These are phyloP conservation scores for Prunella strophiata DNA, from an alignment of 2,797 vertebrate genomes.

Conservation along the genomic window DNA sequence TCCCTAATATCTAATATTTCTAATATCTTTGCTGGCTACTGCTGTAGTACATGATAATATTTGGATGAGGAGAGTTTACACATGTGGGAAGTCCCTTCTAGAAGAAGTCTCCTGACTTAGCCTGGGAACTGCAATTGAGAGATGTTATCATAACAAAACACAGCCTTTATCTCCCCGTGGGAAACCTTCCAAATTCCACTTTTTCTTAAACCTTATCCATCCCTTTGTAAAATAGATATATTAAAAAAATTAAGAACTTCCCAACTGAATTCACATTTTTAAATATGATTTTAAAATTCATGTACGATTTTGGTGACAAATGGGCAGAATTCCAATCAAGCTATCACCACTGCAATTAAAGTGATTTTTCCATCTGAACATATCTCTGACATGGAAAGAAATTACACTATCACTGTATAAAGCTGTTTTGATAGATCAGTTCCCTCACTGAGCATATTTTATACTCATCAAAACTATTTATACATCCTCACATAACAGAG, in stretches of 20 bases:
- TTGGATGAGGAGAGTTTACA: slow-evolving; percentile 16
- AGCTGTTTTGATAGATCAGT: slow-evolving; percentile 62
- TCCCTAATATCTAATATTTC: neutral
- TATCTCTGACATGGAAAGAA: slow-evolving; percentile 28
- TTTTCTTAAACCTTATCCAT: neutral
- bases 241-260: slow-evolving; percentile 14
- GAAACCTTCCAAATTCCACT: slow-evolving; percentile 15
- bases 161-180: neutral
- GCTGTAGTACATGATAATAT: neutral
- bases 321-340: slow-evolving; percentile 41
- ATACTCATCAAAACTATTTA: slow-evolving; percentile 57
- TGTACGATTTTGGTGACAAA: neutral
- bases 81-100: slow-evolving; percentile 28
- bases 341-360: slow-evolving; percentile 57
- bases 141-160: slow-evolving; percentile 17
- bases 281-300: neutral
- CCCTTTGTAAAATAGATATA: neutral
- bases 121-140: neutral
- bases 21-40: neutral
- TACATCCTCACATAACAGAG: slow-evolving; percentile 51
- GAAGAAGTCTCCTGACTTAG: neutral
- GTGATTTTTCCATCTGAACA: slow-evolving; percentile 62
- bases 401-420: slow-evolving; percentile 12
- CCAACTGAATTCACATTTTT: neutral
- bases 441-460: slow-evolving; percentile 60